Conservation (phyloP, 2,888 invertebrate genomes). For the Erebia ligea region DNA sequence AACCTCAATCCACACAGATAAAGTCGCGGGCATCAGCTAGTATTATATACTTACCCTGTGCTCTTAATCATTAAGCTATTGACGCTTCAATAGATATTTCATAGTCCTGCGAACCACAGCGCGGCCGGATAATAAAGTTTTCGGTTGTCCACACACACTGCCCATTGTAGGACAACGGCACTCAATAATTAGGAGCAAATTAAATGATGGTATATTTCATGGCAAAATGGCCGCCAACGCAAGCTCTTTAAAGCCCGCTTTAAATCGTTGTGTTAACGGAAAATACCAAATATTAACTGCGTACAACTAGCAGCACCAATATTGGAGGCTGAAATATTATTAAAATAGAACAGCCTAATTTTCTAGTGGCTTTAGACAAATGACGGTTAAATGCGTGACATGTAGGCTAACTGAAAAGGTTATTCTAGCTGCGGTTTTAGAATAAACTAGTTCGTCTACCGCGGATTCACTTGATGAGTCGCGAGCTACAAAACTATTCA, state of each 20-base stretch:
- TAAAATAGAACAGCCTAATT: conserved; percentile 9
- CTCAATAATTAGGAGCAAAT: conserved; percentile 70
- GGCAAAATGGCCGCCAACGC: conserved; percentile 33
- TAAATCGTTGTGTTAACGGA: conserved; percentile 36
- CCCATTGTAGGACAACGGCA: conserved; percentile 43
- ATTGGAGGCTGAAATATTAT: conserved; percentile 15
- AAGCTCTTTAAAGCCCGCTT: conserved; percentile 37
- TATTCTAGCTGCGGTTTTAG: not conserved
- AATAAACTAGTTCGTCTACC: too few species aligned
- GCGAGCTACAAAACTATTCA: too few species aligned
- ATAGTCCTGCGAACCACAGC: not conserved
- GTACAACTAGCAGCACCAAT: conserved; percentile 12
- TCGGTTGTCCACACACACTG: conserved; percentile 35
- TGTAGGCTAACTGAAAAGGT: not conserved
- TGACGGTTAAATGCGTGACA: not conserved
- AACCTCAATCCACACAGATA: too few species aligned
- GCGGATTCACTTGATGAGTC: too few species aligned
- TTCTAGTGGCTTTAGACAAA: conserved; percentile 7
- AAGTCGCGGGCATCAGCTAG: too few species aligned
- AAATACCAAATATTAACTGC: conserved; percentile 35
- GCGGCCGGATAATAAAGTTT: conserved; percentile 21
- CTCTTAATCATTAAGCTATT: not conserved
- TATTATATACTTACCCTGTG: too few species aligned
- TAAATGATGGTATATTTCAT: conserved; percentile 62
- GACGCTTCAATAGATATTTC: not conserved